These are phyloP conservation scores for Phalacrocorax brasilianus DNA, from an alignment of 2,113 vertebrate genomes.

Conservation along the genomic window DNA sequence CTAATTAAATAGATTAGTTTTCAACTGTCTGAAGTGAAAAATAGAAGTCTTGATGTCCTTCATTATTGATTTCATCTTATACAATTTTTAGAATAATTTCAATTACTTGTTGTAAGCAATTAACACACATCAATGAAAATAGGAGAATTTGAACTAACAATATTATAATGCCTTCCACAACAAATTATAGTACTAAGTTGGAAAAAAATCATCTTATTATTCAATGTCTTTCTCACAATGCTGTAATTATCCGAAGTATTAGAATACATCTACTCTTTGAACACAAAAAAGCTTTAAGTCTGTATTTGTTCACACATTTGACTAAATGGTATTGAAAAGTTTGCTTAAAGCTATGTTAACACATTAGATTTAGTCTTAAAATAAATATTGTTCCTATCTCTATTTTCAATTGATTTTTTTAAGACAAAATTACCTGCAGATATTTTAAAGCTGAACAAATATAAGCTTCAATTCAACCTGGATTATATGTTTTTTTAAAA, in stretches of 20 bases:
- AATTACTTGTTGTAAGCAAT: background rate
- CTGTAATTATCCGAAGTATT: background rate
- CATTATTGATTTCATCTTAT: background rate
- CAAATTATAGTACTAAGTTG: background rate
- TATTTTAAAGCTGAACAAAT: background rate
- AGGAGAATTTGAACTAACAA: background rate
- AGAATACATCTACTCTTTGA: background rate
- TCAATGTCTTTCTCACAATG: background rate
- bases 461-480: background rate
- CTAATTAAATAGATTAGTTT: background rate
- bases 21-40: slow-evolving; percentile 17
- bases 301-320: background rate
- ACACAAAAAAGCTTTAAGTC: background rate
- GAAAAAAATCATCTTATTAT: background rate
- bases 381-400: background rate
- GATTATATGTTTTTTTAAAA: background rate
- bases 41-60: background rate
- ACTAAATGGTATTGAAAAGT: background rate
- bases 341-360: background rate
- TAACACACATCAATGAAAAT: background rate
- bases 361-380: background rate
- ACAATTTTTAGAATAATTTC: background rate
- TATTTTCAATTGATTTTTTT: background rate
- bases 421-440: background rate
- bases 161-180: background rate